phyloP scores from a whole-genome alignment of 2,888 invertebrate genomes.

The Nephrotoma flavescens region DNA sequence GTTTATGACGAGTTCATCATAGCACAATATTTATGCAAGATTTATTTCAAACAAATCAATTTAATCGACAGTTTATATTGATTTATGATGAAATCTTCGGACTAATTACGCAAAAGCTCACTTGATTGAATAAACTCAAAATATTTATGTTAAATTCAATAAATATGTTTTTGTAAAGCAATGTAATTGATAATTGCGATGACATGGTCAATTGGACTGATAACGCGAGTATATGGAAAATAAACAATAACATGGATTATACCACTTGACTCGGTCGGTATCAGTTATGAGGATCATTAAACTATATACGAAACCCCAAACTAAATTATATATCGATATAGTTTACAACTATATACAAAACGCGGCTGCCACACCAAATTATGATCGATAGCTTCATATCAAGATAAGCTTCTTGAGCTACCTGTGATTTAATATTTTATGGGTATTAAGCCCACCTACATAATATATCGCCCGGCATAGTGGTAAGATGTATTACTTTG shows the following conservation, averaged over 20 bases:
- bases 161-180: background rate
- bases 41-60: background rate
- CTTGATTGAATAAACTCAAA: background rate
- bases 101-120: background rate
- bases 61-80: background rate
- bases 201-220: background rate
- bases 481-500: background rate
- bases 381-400: background rate
- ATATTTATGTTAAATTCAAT: background rate
- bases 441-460: background rate
- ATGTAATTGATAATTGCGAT: background rate
- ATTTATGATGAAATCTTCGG: background rate
- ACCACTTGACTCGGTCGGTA: background rate
- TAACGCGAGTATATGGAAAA: background rate
- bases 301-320: background rate
- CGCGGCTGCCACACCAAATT: background rate
- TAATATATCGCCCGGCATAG: background rate
- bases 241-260: background rate
- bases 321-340: background rate
- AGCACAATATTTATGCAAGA: too few species aligned
- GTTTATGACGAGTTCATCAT: too few species aligned
- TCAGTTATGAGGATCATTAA: background rate
- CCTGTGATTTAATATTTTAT: background rate
- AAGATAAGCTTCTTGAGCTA: background rate
- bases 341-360: background rate